A percentile compares a stretch with the other conserved stretches of the same genome.
Evolutionary conservation across 1,140 invertebrate genomes (phyloP).

Genomic region (Fragariocoptes setiger): DNA sequence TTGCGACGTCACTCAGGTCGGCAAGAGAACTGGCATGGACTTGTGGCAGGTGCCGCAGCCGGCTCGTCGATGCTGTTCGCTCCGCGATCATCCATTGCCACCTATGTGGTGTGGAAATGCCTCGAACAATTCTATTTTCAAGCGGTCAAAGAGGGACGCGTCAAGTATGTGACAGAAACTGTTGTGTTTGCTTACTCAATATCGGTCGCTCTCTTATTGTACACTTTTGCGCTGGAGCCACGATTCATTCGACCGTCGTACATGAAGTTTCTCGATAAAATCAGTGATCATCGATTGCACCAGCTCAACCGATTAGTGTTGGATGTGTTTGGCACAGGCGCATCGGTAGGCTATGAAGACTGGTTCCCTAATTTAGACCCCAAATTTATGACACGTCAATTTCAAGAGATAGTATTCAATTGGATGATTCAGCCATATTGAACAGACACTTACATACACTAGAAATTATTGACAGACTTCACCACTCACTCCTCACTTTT

Average conservation of each 20-base stretch:
- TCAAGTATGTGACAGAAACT: slow-evolving; percentile 22
- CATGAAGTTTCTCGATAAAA: slow-evolving; percentile 38
- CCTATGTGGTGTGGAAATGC: slow-evolving; percentile 12
- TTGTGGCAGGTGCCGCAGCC: slow-evolving; percentile 9
- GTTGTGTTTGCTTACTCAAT: slow-evolving; percentile 35
- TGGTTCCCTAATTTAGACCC: slow-evolving; percentile 11
- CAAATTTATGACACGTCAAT: slow-evolving; percentile 10
- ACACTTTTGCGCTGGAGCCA: slow-evolving; percentile 42
- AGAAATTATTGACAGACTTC: too few species aligned
- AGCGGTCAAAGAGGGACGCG: slow-evolving; percentile 7
- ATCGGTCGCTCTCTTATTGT: slow-evolving; percentile 43
- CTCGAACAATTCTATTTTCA: slow-evolving; percentile 9
- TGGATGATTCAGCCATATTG: slow-evolving; percentile 9
- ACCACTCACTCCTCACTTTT: too few species aligned
- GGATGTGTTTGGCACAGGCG: slow-evolving; percentile 12
- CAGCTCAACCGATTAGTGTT: slow-evolving; percentile 12
- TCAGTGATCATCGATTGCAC: slow-evolving; percentile 32
- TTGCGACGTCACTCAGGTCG: slow-evolving; percentile 5
- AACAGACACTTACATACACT: too few species aligned
- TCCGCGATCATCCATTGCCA: slow-evolving; percentile 9
- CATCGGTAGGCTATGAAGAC: slow-evolving; percentile 10
- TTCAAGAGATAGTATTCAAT: slow-evolving; percentile 12
- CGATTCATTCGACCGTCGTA: slow-evolving; percentile 43
- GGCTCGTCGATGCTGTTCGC: slow-evolving; percentile 8
- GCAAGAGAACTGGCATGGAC: slow-evolving; percentile 3